Evolutionary conservation across 2,888 invertebrate genomes (phyloP), one percentile per base, ranked within the genome.

Genomic region (Euplexia lucipara): DNA sequence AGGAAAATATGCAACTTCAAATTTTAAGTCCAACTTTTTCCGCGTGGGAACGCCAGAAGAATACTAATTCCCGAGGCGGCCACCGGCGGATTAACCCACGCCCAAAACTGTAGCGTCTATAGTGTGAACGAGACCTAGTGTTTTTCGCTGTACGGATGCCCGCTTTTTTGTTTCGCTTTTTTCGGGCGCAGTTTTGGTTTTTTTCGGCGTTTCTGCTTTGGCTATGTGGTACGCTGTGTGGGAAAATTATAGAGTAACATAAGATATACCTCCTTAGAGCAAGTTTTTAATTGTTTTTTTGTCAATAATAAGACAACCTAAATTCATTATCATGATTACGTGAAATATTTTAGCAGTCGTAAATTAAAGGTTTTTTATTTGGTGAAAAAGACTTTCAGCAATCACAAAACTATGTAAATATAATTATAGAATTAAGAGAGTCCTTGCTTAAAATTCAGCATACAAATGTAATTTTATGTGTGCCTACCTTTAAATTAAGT

Each of bases 1-100:
- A 54, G 63, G 57, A 80, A 76, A 81, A 81, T 79, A 83, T 82
- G 78, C 82, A 81, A 73, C 73, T 76, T 81, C 76, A 84, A 83
- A 86, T 78, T 86, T 84, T 82, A 85, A 84, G 84, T 81, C 83
- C 63, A 83, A 83, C 82, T 87, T 86, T 86, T 87, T 83, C 83
- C 82, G 79, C 75, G 70, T 70, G 77, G 77, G 66, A 76, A 67
- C 82, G 81, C 80, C 79, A 78, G 83, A 85, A 86, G 88, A 88
- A 88, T 88, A 88, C 86, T 87, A 87, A 88, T 88, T 83, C 86
- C 73, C 69, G 66, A 59, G 60, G 83, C 79, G 73, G 80, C 75
- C 72, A 66, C 39, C 73, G 68, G 61, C 68, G 83, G 87, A 86
- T 87, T 86, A 86, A 83, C 86, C 75, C 75, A 62, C 59, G 63